A percentile compares a stretch with the other conserved stretches of the same genome.
Conservation (phyloP, 2,888 invertebrate genomes). For the Tridacna crocea region DNA sequence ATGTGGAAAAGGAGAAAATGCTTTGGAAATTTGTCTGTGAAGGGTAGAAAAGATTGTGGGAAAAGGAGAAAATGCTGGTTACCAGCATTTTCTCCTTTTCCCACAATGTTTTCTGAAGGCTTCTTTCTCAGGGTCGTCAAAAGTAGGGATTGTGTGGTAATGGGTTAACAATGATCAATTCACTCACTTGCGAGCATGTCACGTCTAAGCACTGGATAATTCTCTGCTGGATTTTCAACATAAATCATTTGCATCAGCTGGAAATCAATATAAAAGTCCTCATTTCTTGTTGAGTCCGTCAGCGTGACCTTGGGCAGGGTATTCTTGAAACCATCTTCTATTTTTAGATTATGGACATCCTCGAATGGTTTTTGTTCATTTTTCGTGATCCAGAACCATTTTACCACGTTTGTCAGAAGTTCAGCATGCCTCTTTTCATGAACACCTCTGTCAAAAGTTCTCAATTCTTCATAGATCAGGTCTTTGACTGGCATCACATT, state of each 20-base stretch:
- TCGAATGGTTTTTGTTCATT: constrained; percentile 33
- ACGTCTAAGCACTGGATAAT: constrained; percentile 51
- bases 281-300: constrained; percentile 29
- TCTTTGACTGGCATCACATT: constrained; percentile 31
- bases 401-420: constrained; percentile 40
- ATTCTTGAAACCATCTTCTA: constrained; percentile 59
- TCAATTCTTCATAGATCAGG: neutral
- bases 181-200: constrained; percentile 52
- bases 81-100: neutral
- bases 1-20: too few relatives aligned
- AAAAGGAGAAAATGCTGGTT: neutral
- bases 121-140: too few relatives aligned
- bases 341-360: constrained; percentile 44
- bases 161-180: neutral
- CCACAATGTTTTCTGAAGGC: neutral
- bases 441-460: constrained; percentile 17
- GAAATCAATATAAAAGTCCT: constrained; percentile 57
- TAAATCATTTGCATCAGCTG: constrained; percentile 56
- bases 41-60: neutral
- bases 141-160: too few relatives aligned
- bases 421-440: constrained; percentile 39
- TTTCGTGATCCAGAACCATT: constrained; percentile 51
- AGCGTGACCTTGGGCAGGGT: constrained; percentile 42
- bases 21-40: too few relatives aligned
- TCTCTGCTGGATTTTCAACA: constrained; percentile 32